Percentiles rank a stretch among this genome's conserved stretches.
Conservation (phyloP, 2,113 vertebrate genomes). For the Poeciliopsis turrubarensis region DNA sequence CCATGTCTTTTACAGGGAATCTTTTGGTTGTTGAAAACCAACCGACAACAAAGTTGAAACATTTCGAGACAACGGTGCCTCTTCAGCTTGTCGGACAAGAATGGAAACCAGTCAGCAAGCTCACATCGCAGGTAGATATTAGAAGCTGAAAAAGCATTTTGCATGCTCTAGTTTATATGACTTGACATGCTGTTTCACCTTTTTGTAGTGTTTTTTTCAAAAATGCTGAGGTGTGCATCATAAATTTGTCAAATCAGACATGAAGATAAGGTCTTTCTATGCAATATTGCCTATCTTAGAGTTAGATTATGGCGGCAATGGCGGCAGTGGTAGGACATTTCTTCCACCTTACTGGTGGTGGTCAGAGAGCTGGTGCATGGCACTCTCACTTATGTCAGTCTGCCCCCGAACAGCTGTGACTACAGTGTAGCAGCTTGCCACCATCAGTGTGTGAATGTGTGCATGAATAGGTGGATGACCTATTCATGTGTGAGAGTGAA, state of each 20-base stretch:
- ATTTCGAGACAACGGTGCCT: slow-evolving; percentile 80
- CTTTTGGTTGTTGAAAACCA: slow-evolving; percentile 42
- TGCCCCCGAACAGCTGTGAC: too few species aligned
- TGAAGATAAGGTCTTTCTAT: too few species aligned
- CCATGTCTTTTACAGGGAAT: slow-evolving; percentile 45
- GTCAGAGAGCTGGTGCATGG: too few species aligned
- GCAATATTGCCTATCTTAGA: too few species aligned
- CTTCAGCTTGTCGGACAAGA: slow-evolving; percentile 80
- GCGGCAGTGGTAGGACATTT: too few species aligned
- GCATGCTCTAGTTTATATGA: neutral
- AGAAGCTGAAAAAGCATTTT: neutral
- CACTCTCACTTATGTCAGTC: too few species aligned
- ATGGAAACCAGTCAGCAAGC: slow-evolving; percentile 76
- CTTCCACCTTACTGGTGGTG: too few species aligned
- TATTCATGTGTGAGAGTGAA: too few species aligned
- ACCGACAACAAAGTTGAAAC: slow-evolving; percentile 58
- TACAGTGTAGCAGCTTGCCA: too few species aligned
- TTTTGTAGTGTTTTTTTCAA: neutral
- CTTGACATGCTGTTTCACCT: neutral
- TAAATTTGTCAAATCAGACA: neutral
- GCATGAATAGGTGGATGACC: too few species aligned
- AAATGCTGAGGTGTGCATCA: neutral
- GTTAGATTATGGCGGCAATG: too few species aligned
- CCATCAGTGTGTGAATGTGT: too few species aligned
- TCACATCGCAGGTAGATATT: slow-evolving; percentile 75